Conservation (phyloP, 2,797 vertebrate species). For the Danio aesculapii region DNA sequence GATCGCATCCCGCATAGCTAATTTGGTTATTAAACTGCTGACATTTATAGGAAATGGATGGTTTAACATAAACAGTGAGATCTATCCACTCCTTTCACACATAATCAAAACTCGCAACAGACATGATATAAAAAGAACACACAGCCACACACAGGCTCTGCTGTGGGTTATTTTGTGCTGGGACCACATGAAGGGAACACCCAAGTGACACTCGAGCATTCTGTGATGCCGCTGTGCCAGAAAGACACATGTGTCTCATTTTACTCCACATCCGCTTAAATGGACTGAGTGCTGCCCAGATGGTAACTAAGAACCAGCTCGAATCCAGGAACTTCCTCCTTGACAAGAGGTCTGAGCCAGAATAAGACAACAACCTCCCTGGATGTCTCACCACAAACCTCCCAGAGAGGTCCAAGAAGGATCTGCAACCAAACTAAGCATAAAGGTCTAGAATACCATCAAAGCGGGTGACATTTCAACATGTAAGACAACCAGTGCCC, state of each 20-base stretch:
- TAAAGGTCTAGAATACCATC: slow-evolving; percentile 35
- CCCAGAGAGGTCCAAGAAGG: slow-evolving; percentile 31
- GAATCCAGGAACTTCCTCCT: slow-evolving; percentile 40
- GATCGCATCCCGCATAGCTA: slow-evolving; percentile 50
- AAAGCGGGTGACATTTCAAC: slow-evolving; percentile 34
- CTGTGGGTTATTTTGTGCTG: slow-evolving; percentile 71
- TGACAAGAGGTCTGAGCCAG: slow-evolving; percentile 47
- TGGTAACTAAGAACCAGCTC: slow-evolving; percentile 48
- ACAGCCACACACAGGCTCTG: slow-evolving; percentile 59
- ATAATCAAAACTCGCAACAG: slow-evolving; percentile 64
- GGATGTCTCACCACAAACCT: slow-evolving; percentile 46
- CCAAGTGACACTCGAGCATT: slow-evolving; percentile 69
- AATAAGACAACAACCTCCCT: slow-evolving; percentile 45
- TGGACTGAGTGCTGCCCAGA: slow-evolving; percentile 58
- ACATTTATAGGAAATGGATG: slow-evolving; percentile 57
- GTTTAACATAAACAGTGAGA: slow-evolving; percentile 70
- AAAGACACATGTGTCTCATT: slow-evolving; percentile 53
- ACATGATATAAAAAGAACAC: slow-evolving; percentile 67
- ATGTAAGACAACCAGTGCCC: slow-evolving; percentile 10
- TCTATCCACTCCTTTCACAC: slow-evolving; percentile 73
- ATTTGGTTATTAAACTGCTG: slow-evolving; percentile 46
- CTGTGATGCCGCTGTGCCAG: slow-evolving; percentile 62
- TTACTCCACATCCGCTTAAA: slow-evolving; percentile 67
- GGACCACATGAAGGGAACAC: slow-evolving; percentile 74
- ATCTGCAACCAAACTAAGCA: slow-evolving; percentile 36